Evolutionary conservation across 2,888 invertebrate genomes (phyloP).

Genomic region (Drosophila mayaguana): DNA sequence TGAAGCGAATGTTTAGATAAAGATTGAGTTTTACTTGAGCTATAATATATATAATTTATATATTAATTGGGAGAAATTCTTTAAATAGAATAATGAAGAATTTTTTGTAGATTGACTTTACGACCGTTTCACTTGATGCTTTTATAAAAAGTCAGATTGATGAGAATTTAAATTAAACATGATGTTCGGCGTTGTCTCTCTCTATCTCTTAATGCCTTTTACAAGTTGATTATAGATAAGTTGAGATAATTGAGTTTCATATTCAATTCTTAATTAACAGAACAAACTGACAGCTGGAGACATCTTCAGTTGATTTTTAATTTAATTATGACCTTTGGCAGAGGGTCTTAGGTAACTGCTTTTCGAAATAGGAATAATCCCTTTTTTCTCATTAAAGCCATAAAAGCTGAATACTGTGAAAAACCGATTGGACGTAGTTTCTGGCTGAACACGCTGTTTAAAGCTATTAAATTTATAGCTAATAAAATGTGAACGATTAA

Average conservation of each 20-base stretch:
- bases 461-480: conserved; percentile 3
- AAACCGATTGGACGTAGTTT: conserved; percentile 5
- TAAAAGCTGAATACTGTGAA: conserved; percentile 3
- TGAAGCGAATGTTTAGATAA: not conserved
- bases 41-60: too few relatives aligned
- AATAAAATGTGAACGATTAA: conserved; percentile 3
- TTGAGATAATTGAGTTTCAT: not conserved
- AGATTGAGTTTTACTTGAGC: too few relatives aligned
- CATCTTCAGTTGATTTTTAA: not conserved
- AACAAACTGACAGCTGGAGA: not conserved
- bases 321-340: conserved; percentile 4
- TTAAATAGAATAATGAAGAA: not conserved
- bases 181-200: not conserved
- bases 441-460: not conserved
- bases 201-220: not conserved
- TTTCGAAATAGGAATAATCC: not conserved
- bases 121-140: not conserved
- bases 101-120: too few relatives aligned
- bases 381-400: not conserved
- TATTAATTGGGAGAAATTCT: not conserved
- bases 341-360: not conserved
- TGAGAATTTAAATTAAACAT: not conserved
- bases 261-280: not conserved
- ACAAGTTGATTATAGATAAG: not conserved
- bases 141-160: not conserved